Percentiles rank a stretch among this genome's conserved stretches.
Conservation (phyloP, 2,888 invertebrate species). For the Eutolmus rufibarbis region DNA sequence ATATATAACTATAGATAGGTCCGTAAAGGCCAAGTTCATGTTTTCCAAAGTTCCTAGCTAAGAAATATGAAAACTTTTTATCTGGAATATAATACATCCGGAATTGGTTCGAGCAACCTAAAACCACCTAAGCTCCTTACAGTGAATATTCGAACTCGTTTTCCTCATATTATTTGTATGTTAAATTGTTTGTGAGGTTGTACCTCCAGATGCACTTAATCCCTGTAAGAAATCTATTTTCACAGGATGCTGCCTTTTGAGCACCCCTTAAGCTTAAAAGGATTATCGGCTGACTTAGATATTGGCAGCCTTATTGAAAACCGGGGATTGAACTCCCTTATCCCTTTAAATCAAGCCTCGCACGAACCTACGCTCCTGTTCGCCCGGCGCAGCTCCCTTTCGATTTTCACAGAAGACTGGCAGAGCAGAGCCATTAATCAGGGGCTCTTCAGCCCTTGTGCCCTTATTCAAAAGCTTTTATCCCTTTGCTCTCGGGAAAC, state of each 20-base stretch:
- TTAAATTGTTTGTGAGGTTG: background rate
- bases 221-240: slow-evolving; percentile 21
- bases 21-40: no score
- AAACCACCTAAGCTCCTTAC: background rate
- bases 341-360: slow-evolving; percentile 1
- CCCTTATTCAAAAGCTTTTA: slow-evolving; percentile 27
- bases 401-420: background rate
- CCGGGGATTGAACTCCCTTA: background rate
- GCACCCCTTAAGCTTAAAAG: slow-evolving; percentile 5
- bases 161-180: background rate
- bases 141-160: background rate
- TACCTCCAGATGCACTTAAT: background rate
- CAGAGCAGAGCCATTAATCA: slow-evolving; percentile 17
- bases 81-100: background rate
- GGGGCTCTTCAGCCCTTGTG: slow-evolving; percentile 6
- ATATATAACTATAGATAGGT: no score
- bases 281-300: slow-evolving; percentile 31
- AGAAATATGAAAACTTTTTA: background rate
- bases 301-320: slow-evolving; percentile 31
- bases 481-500: slow-evolving; percentile 16
- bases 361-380: background rate
- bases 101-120: background rate
- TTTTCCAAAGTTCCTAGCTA: background rate
- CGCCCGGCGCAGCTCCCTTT: background rate
- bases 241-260: slow-evolving; percentile 5